These are phyloP conservation scores for Tuberolachnus salignus DNA, from an alignment of 2,888 invertebrate species.

Conservation along the genomic window DNA sequence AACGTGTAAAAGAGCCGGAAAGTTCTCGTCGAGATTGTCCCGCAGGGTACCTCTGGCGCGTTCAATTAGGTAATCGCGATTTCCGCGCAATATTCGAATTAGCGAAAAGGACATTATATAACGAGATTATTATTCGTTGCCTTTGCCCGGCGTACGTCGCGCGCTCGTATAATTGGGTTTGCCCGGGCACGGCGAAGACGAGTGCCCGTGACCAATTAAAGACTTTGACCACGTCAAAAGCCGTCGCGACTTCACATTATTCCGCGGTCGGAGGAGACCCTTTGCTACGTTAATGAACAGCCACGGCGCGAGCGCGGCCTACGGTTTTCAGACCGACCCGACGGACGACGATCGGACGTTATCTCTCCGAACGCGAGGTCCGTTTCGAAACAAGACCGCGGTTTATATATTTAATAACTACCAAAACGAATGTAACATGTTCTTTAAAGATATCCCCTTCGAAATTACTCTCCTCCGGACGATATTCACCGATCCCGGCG, in stretches of 20 bases:
- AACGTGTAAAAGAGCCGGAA: neutral
- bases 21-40: neutral
- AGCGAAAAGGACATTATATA: neutral
- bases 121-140: no score
- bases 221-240: constrained; percentile 18
- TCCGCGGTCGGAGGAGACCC: neutral
- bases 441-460: no score
- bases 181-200: neutral
- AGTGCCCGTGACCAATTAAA: constrained; percentile 2
- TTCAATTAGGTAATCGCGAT: neutral
- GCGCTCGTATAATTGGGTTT: no score
- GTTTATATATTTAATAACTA: no score
- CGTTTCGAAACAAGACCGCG: neutral
- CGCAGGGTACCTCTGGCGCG: neutral
- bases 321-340: no score
- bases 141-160: no score
- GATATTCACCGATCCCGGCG: no score
- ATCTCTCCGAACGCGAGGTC: neutral
- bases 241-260: neutral
- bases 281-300: no score
- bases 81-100: neutral
- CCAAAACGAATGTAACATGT: no score
- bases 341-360: neutral
- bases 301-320: no score
- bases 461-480: no score